Evolutionary conservation across 2,888 invertebrate species (phyloP).

Genomic region (Polydrusus cervinus): DNA sequence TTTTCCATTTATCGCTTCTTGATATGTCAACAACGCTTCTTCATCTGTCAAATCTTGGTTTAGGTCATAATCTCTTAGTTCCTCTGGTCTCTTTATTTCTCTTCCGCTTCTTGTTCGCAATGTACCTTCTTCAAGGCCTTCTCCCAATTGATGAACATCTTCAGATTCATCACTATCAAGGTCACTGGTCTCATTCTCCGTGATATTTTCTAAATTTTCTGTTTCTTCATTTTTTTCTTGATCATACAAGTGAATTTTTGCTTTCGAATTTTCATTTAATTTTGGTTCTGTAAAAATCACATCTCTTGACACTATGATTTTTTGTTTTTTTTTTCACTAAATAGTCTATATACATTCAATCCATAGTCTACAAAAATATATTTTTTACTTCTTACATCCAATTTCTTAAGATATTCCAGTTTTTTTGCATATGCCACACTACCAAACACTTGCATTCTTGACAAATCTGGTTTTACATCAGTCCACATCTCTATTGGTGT

Average conservation of each 20-base stretch:
- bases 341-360: slow-evolving; percentile 50
- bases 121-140: background rate
- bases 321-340: slow-evolving; percentile 39
- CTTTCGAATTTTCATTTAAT: too few relatives aligned
- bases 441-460: slow-evolving; percentile 62
- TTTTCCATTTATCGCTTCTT: slow-evolving; percentile 29
- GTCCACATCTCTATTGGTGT: slow-evolving; percentile 63
- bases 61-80: slow-evolving; percentile 4
- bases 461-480: slow-evolving; percentile 55
- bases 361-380: slow-evolving; percentile 57
- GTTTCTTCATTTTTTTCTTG: slow-evolving; percentile 25
- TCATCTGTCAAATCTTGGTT: background rate
- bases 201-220: background rate
- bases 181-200: background rate
- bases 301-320: slow-evolving; percentile 47
- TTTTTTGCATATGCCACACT: slow-evolving; percentile 59
- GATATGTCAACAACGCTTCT: slow-evolving; percentile 18
- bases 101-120: slow-evolving; percentile 28
- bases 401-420: slow-evolving; percentile 58
- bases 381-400: slow-evolving; percentile 60
- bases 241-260: slow-evolving; percentile 5
- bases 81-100: slow-evolving; percentile 40
- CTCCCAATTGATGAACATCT: slow-evolving; percentile 24
- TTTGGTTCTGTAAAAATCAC: slow-evolving; percentile 43
- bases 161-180: background rate